Evolutionary conservation across 2,888 invertebrate species (phyloP), one percentile per base, ranked within the genome.

Genomic region (Hydrotaea cyrtoneurina): DNA sequence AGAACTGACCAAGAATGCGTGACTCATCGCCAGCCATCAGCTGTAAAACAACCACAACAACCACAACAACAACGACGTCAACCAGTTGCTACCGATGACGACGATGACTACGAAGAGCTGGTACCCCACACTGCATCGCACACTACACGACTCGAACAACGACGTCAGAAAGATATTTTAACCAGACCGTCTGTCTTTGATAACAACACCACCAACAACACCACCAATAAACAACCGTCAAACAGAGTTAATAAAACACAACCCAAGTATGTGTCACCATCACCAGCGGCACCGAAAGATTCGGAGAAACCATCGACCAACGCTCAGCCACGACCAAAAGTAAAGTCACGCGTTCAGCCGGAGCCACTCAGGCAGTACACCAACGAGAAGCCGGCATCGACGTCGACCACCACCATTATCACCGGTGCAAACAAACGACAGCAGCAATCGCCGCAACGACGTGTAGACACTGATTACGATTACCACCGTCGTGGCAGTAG

Each of bases 111-210:
- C 64, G 86, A 86, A 36, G 87, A 88, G 79, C 82, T 83, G 66
- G 86, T 85, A 80, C 86, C 86, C 53, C 82, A 83, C 74, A 86
- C 90, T 11, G 88, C 89, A 80, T 86, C 87, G 4, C 91, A 91
- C 59, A 89, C 91, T 5, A 89, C 88, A 13, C 87, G 87, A 26
- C 87, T 91, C 26, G 91, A 91, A 76, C 69, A 90, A 3, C 88
- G 90, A 86, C 86, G 92, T 78, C 93, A 93, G 75, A 91, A 92
- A 74, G 94, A 94, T 87, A 93, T 94, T 72, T 89, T 94, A 19
- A 93, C 90, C 53, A 91, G 94, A 81, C 93, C 94, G 0, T 93
- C 94, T 13, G 92, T 87, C 26, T 87, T 86, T 73, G 85, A 86
- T 10, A 64, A 53, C 62, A 85, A 71, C 76, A 59, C 21, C 36